Conservation (phyloP, 2,888 invertebrate species). For the Dicyrtomina minuta region DNA sequence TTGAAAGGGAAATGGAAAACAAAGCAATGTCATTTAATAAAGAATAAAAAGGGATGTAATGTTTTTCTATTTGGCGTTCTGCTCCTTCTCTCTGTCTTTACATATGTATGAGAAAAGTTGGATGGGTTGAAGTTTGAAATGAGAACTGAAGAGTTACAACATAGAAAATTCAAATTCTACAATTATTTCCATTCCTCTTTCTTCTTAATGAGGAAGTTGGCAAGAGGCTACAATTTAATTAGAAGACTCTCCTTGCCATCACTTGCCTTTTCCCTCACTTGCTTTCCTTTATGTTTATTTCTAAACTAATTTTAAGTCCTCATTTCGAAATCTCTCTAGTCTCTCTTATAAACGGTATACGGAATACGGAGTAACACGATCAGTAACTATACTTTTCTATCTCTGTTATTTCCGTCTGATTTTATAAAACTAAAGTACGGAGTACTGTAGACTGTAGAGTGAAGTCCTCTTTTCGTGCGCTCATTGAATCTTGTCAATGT, state of each 20-base stretch:
- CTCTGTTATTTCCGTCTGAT: too few relatives aligned
- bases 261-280: constrained; percentile 10
- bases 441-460: too few relatives aligned
- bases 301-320: neutral
- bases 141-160: neutral
- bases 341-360: too few relatives aligned
- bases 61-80: too few relatives aligned
- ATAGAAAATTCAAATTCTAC: neutral
- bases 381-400: too few relatives aligned
- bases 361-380: too few relatives aligned
- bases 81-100: neutral
- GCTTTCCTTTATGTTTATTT: neutral
- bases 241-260: constrained; percentile 9
- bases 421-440: too few relatives aligned
- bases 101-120: neutral
- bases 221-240: constrained; percentile 24
- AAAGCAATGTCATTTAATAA: neutral
- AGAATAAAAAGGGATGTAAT: neutral
- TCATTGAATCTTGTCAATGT: too few relatives aligned
- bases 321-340: neutral
- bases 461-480: too few relatives aligned
- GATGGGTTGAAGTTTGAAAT: neutral
- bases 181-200: neutral
- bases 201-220: constrained; percentile 31
- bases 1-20: constrained; percentile 4